Base-by-base conservation (phyloP, 1,140 invertebrate genomes). In the Mizuhopecten yessoensis region DNA sequence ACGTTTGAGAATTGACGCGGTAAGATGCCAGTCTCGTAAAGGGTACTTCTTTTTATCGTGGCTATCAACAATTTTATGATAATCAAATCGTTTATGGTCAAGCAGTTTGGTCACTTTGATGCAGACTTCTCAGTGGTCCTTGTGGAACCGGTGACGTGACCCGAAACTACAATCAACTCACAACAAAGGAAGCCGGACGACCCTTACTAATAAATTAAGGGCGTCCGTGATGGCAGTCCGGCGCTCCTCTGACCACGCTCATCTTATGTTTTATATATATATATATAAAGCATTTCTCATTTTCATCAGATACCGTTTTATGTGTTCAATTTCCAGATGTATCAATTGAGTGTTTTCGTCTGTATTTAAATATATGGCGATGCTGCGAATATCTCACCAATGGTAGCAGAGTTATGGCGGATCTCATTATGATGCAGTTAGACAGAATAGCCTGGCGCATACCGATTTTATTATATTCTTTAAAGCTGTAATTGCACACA, bases 71-170 rank as follows among this genome's bases (percentile, higher is more conserved):
- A 29, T 75, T 75, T 75, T 75, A 29, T 75, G 57, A 75, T 75
- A 29, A 75, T 75, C 57, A 75, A 75, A 75, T 75, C 57, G 57
- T 75, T 75, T 75, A 29, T 75, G 57, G 57, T 75, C 57, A 75
- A 75, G 57, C 57, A 29, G 57, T 75, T 75, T 75, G 57, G 23
- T n/a, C 57, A 75, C 57, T 75, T 75, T 75, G 57, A 75, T 29
- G 57, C n/a, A 9, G n/a, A 17, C 5, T 29, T 29, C n/a, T n/a
- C 57, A 3, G 1, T n/a, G 57, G 57, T 29, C 57, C 57, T 75
- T 75, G 23, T 75, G 57, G 57, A 75, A 75, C 57, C 57, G n/a
- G 57, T 29, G 17, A 75, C 57, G 57, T 75, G 57, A 75, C 57
- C 11, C 57, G 57, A 75, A 75, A 75, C 23, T 75, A 75, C n/a